Conservation (phyloP, 2,797 vertebrate species). For the Periophthalmus magnuspinnatus region DNA sequence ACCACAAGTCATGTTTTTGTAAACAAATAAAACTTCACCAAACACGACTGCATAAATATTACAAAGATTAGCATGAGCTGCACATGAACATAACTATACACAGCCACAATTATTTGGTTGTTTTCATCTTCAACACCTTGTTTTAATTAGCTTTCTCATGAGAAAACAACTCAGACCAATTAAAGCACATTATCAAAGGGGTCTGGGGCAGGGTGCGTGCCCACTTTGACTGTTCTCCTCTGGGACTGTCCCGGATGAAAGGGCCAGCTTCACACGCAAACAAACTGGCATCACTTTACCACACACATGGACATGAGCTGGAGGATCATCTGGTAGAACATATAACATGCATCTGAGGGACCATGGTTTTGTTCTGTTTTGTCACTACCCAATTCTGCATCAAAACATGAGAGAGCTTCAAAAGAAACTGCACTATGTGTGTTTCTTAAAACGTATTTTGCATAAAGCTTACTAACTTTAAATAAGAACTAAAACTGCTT, state of each 20-base stretch:
- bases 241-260: slow-evolving; percentile 68
- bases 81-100: slow-evolving; percentile 17
- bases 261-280: slow-evolving; percentile 49
- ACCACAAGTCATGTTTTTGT: slow-evolving; percentile 46
- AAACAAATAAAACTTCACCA: slow-evolving; percentile 40
- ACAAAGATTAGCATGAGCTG: slow-evolving; percentile 15
- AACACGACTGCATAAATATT: slow-evolving; percentile 15
- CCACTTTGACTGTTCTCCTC: slow-evolving; percentile 66
- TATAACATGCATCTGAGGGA: not conserved
- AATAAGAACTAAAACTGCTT: not conserved
- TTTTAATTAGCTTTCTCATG: slow-evolving; percentile 80
- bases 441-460: not conserved
- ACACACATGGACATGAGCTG: slow-evolving; percentile 23
- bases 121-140: slow-evolving; percentile 72
- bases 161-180: slow-evolving; percentile 76
- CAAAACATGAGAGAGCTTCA: not conserved
- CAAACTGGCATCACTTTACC: slow-evolving; percentile 22
- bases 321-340: not conserved
- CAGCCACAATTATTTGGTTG: slow-evolving; percentile 61
- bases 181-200: slow-evolving; percentile 78
- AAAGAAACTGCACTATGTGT: not conserved
- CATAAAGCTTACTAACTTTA: not conserved
- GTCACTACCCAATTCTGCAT: slow-evolving; percentile 1
- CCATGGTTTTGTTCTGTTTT: not conserved
- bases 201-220: slow-evolving; percentile 66